Conservation (phyloP, 2,888 invertebrate species). For the Seira ritae region DNA sequence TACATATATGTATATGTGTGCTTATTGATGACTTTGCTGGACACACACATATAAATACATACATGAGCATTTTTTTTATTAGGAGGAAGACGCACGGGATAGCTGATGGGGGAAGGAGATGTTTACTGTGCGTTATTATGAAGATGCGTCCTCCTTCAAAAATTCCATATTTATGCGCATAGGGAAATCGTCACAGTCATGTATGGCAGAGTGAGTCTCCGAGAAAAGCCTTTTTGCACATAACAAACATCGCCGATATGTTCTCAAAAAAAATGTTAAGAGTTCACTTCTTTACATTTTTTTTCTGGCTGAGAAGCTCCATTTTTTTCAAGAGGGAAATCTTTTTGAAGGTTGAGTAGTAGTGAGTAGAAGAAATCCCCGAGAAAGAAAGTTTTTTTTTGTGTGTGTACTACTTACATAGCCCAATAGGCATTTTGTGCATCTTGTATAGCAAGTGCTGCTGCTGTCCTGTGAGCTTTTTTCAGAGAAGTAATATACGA, state of each 20-base stretch:
- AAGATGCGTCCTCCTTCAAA: background rate
- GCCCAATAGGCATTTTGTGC: background rate
- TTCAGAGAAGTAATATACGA: conserved; percentile 17
- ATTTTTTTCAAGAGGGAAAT: background rate
- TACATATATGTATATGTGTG: too few relatives aligned
- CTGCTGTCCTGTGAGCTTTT: conserved; percentile 7
- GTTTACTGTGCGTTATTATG: too few relatives aligned
- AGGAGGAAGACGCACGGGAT: background rate
- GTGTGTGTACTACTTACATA: too few relatives aligned
- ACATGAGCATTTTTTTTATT: background rate
- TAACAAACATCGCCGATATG: conserved; percentile 2
- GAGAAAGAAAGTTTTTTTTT: background rate
- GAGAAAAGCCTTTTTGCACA: conserved; percentile 6
- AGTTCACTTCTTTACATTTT: background rate
- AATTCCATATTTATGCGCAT: conserved; percentile 12
- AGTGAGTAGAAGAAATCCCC: background rate
- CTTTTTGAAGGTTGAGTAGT: conserved; percentile 19
- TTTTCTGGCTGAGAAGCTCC: background rate
- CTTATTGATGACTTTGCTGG: conserved; percentile 15
- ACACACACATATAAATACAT: background rate
- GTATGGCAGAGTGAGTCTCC: background rate
- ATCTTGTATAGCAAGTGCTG: background rate
- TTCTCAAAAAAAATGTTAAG: background rate
- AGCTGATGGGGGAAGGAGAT: background rate
- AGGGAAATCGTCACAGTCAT: conserved; percentile 9